Base-by-base conservation (phyloP, 2,888 invertebrate species). In the Callyntrura sp. region DNA sequence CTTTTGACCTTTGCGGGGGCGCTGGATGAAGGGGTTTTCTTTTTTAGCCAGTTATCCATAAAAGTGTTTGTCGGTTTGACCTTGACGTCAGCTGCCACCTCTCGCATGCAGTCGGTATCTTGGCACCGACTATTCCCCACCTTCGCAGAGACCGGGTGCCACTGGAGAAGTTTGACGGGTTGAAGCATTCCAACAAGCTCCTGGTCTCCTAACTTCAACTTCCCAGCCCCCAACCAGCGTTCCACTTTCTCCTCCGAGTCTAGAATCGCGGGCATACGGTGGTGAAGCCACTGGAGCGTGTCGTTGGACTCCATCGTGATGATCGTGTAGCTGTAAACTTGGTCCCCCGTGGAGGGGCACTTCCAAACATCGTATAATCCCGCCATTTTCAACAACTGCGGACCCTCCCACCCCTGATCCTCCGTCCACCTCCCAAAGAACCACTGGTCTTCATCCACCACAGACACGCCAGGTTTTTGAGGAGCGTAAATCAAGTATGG, bases 191-290 rank as follows among this genome's bases (percentile, higher is more conserved):
- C 93, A n/a, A 96, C 92, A 5, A 96, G 96, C 93, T 95, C 95
- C 81, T 94, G 85, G 95, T 43, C n/a, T n/a, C 35, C 65, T n/a
- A 14, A 14, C 35, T 6, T 35, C n/a, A 65, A 94, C 35, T 95
- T 94, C 85, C 95, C 95, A 88, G 95, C 95, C 94, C 97, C 95
- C 76, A 97, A 94, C 57, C 78, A 78, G 93, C 96, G 97, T 93
- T 96, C 94, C 91, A 96, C 95, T 94, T 96, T 96, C 93, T 96
- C 95, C 57, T 97, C 96, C 48, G 95, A 96, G 86, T 96, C 96
- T 68, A 98, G 95, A 93, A 98, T 95, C n/a, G 97, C 97, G 87
- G 98, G 98, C 96, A 97, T 96, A 94, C 98, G 95, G 93, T 97
- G 96, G 95, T 98, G 98, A 81, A 98, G 95, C 96, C 97, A 97